Evolutionary conservation across 2,888 invertebrate genomes (phyloP).

Genomic region (Thereva unica): DNA sequence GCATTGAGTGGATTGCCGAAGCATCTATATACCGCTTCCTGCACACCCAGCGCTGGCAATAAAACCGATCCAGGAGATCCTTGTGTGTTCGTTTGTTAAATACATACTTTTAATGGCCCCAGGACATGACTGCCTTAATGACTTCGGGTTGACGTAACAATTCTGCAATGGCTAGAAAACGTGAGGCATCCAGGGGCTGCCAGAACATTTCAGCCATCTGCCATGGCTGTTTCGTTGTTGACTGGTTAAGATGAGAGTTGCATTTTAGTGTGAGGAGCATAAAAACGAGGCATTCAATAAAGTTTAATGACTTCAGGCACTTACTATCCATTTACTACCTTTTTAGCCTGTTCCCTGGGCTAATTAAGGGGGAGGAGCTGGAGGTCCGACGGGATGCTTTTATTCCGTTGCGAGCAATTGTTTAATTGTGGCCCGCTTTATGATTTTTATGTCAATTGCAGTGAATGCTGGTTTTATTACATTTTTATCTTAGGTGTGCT

Average conservation of each 20-base stretch:
- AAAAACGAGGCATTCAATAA: conserved; percentile 19
- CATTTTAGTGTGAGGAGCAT: conserved; percentile 1
- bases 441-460: too few species aligned
- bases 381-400: too few species aligned
- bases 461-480: too few species aligned
- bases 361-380: conserved; percentile 7
- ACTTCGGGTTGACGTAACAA: conserved; percentile 20
- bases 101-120: conserved; percentile 33
- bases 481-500: too few species aligned
- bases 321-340: not conserved
- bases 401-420: too few species aligned
- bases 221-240: not conserved
- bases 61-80: conserved; percentile 29
- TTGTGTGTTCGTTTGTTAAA: conserved; percentile 22
- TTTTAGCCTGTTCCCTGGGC: not conserved
- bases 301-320: conserved; percentile 19
- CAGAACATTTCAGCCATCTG: conserved; percentile 23
- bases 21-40: conserved; percentile 17
- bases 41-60: conserved; percentile 3
- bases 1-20: conserved; percentile 25
- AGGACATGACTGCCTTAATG: conserved; percentile 24
- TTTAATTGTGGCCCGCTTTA: too few species aligned
- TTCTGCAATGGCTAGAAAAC: conserved; percentile 17
- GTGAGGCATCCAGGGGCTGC: conserved; percentile 1
- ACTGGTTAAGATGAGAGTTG: conserved; percentile 9